phyloP scores from a whole-genome alignment of 2,888 invertebrate species.

The Campaea margaritaria region DNA sequence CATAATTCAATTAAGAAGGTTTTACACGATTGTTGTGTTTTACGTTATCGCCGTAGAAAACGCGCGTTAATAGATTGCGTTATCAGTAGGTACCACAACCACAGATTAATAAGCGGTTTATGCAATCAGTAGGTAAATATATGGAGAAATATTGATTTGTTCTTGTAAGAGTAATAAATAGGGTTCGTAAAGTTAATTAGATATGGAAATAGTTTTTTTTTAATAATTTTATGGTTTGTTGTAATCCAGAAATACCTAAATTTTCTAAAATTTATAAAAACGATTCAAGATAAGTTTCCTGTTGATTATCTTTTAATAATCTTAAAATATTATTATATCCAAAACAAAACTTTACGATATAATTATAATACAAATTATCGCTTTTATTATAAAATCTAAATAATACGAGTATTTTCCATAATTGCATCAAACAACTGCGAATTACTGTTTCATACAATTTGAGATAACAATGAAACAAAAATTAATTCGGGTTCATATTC shows the following conservation, averaged over 20 bases:
- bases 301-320: too few relatives aligned
- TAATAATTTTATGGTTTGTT: background rate
- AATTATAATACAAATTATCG: too few relatives aligned
- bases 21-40: constrained; percentile 38
- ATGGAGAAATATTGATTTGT: constrained; percentile 10
- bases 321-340: too few relatives aligned
- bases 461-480: constrained; percentile 29
- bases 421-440: too few relatives aligned
- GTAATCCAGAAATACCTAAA: too few relatives aligned
- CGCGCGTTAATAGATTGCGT: constrained; percentile 63
- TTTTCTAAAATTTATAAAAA: too few relatives aligned
- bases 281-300: too few relatives aligned
- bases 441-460: constrained; percentile 3
- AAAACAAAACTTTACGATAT: too few relatives aligned
- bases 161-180: constrained; percentile 19
- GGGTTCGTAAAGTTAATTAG: constrained; percentile 31
- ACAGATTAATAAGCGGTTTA: too few relatives aligned
- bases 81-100: constrained; percentile 44
- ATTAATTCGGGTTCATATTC: constrained; percentile 29
- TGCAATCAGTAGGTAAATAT: background rate
- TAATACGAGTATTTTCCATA: too few relatives aligned
- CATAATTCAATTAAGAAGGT: constrained; percentile 77
- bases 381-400: too few relatives aligned
- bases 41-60: constrained; percentile 66
- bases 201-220: background rate